phyloP scores from a whole-genome alignment of 1,140 invertebrate species.

The Drosophila cardini region DNA sequence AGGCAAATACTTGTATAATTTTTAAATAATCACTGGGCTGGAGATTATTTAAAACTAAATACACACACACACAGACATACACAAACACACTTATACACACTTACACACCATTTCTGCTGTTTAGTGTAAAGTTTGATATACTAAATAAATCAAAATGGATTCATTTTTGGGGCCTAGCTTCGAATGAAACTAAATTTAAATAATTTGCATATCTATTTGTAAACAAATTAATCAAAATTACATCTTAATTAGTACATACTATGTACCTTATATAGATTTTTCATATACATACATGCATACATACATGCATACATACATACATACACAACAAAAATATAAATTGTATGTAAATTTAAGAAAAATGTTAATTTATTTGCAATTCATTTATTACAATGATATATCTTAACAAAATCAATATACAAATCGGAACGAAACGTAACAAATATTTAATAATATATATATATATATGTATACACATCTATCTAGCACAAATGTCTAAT shows the following conservation, averaged over 20 bases:
- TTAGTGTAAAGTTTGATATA: slow-evolving; percentile 41
- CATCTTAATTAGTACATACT: slow-evolving; percentile 27
- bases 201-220: slow-evolving; percentile 75
- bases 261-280: slow-evolving; percentile 34
- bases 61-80: slow-evolving; percentile 36
- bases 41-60: slow-evolving; percentile 71
- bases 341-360: slow-evolving; percentile 28
- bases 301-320: too few relatives aligned
- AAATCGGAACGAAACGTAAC: slow-evolving; percentile 27
- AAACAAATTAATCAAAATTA: slow-evolving; percentile 71
- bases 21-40: slow-evolving; percentile 79
- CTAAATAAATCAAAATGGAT: slow-evolving; percentile 42
- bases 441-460: slow-evolving; percentile 23
- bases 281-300: slow-evolving; percentile 13
- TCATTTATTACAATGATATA: slow-evolving; percentile 37
- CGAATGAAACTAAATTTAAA: slow-evolving; percentile 44
- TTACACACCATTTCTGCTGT: slow-evolving; percentile 27
- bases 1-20: slow-evolving; percentile 53
- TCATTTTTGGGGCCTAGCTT: slow-evolving; percentile 36
- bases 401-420: slow-evolving; percentile 37
- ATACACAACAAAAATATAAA: background rate
- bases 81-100: slow-evolving; percentile 22
- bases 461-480: slow-evolving; percentile 42
- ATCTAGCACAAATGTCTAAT: slow-evolving; percentile 60
- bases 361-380: slow-evolving; percentile 60